Base-by-base conservation (phyloP, 2,113 vertebrate genomes). In the Condylura cristata region DNA sequence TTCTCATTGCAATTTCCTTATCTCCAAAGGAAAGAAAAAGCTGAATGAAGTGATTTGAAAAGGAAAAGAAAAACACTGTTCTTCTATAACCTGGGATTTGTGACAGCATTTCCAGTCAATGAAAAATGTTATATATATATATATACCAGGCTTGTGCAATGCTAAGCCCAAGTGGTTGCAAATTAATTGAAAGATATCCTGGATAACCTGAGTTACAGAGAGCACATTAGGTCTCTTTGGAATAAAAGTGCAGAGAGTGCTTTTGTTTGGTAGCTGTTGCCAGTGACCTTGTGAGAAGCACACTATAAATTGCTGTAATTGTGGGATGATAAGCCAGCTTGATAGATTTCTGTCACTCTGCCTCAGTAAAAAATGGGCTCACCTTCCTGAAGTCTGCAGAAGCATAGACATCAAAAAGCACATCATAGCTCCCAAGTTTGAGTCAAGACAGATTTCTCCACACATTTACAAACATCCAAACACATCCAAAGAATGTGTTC, bases 271-370 rank as follows among this genome's bases (percentile, higher is more conserved):
- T 88, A 90, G 94, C 89, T 2, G 44, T 75, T 80, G 84, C 81
- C 48, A 91, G 93, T 97, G 94, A 97, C 97, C 97, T 97, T 97
- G 97, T 4, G 34, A 82, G 93, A 86, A 81, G 86, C 91, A 90
- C 66, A 86, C 93, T 66, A 97, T 97, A 96, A 97, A 97, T 97
- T 92, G 89, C 90, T 88, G 80, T 90, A 95, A 95, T 82, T 95
- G 93, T 94, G 89, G 94, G 84, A 96, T 96, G 96, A 96, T 96
- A 95, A 96, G 94, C 93, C 76, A 37, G 80, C 71, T 61, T 95
- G 97, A 96, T 90, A 96, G 96, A 97, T 96, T 95, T 94, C 97
- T 97, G 97, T 97, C 97, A 97, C 72, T 97, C 94, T 97, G 80
- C 41, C 71, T 87, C 79, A 0, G 32, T 96, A 90, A 97, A 93